Conservation (phyloP, 1,140 invertebrate genomes). For the Scaptodrosophila lebanonensis region DNA sequence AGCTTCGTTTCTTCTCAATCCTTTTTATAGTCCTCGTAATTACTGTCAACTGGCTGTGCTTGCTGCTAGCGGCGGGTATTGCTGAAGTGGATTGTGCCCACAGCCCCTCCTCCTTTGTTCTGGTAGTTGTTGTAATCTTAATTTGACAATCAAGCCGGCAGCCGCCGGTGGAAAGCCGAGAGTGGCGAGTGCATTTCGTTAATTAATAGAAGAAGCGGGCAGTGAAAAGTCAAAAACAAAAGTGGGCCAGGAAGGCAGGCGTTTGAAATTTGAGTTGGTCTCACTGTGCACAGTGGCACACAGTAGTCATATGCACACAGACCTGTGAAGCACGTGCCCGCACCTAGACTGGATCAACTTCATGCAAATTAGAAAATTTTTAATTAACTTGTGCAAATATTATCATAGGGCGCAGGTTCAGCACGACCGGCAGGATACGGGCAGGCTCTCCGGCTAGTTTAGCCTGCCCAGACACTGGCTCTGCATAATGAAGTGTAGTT, state of each 20-base stretch:
- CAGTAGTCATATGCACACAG: conserved; percentile 27
- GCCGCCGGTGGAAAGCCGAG: too few relatives aligned
- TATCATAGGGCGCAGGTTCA: conserved; percentile 38
- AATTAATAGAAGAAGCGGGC: conserved; percentile 55
- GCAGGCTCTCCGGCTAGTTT: conserved; percentile 2
- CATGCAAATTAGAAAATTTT: conserved; percentile 75
- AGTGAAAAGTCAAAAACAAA: conserved; percentile 54
- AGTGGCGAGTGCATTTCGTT: conserved; percentile 69
- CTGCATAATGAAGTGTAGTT: background rate
- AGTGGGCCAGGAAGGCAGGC: conserved; percentile 25
- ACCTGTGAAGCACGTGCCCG: too few relatives aligned
- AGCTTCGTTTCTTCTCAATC: background rate
- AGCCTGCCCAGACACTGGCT: background rate
- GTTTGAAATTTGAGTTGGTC: conserved; percentile 46
- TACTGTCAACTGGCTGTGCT: conserved; percentile 45
- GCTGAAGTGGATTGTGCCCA: too few relatives aligned
- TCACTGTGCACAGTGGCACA: conserved; percentile 13
- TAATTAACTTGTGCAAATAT: conserved; percentile 70
- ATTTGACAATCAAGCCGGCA: conserved; percentile 62
- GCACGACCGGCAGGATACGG: conserved; percentile 6
- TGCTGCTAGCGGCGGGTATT: conserved; percentile 28
- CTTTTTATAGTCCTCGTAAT: conserved; percentile 38
- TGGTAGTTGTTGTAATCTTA: conserved; percentile 40
- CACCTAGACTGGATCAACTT: conserved; percentile 55
- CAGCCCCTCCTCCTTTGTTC: too few relatives aligned